Base-by-base conservation (phyloP, 2,888 invertebrate genomes). In the Blomia tropicalis region DNA sequence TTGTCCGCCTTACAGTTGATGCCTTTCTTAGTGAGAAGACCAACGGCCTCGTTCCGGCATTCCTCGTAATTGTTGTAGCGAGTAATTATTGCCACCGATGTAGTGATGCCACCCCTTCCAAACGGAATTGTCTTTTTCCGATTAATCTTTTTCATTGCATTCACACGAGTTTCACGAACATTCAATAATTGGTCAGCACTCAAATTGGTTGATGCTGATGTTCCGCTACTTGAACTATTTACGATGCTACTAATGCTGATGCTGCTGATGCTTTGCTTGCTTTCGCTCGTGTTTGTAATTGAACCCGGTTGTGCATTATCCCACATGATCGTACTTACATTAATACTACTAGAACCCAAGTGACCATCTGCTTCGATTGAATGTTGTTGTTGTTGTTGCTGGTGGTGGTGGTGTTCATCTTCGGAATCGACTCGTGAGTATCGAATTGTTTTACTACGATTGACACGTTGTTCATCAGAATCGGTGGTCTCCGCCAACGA, bases 391-490 rank as follows among this genome's bases (percentile, higher is more conserved):
- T 41, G 14, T 17, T 17, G 41, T n/a, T 17, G 41, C 41, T 14
- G n/a, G 41, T n/a, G 41, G 41, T n/a, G n/a, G n/a, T n/a, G n/a
- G n/a, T n/a, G n/a, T 17, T 36, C 36, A 17, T 36, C 36, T 7
- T 7, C 36, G 36, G 36, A 36, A 36, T 36, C 36, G 36, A 36
- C 17, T 7, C 7, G 7, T 36, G 36, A 36, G 36, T 11, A 47
- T 14, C 51, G 51, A 47, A 47, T 22, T 7, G 23, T 47, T n/a
- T 47, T 47, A 19, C 11, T 19, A 14, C 51, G 51, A 47, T 47
- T 47, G 51, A 47, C 51, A 47, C 51, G 51, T 47, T 47, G 51
- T n/a, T 47, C 51, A n/a, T 47, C 51, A 47, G 51, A 47, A n/a
- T 47, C 51, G 22, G 51, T 47, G 23, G 51, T 47, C 51, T 47